A percentile compares a stretch with the other conserved stretches of the same genome.
phyloP scores from a whole-genome alignment of 2,113 vertebrate genomes.

The Serilophus lunatus region DNA sequence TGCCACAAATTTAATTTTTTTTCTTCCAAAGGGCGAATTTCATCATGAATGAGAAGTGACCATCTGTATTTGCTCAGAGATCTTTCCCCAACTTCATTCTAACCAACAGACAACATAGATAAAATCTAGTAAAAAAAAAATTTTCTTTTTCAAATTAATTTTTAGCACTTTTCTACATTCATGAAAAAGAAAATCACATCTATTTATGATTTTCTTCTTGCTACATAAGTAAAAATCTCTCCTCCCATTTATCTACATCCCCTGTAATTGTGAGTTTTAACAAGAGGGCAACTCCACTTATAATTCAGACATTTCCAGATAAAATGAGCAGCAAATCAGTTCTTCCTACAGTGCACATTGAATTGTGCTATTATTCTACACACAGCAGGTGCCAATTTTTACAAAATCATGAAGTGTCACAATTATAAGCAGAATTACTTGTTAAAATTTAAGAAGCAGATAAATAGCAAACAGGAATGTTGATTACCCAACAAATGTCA shows the following conservation, averaged over 20 bases:
- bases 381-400: constrained; percentile 65
- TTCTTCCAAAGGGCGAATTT: not conserved
- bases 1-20: not conserved
- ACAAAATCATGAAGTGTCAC: constrained; percentile 55
- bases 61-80: not conserved
- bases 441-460: constrained; percentile 68
- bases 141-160: not conserved
- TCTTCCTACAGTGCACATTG: constrained; percentile 52
- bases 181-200: not conserved
- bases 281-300: not conserved
- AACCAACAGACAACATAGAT: not conserved
- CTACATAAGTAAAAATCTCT: not conserved
- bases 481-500: constrained; percentile 62
- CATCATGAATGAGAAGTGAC: not conserved
- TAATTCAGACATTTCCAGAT: constrained; percentile 66
- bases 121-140: not conserved
- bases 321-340: constrained; percentile 69
- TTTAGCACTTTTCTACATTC: not conserved
- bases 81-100: not conserved
- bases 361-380: constrained; percentile 67
- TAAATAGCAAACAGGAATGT: constrained; percentile 69
- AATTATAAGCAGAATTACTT: constrained; percentile 72
- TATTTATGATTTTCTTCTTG: not conserved
- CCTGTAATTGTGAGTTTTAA: constrained; percentile 1
- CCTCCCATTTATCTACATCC: not conserved